Base-by-base conservation (phyloP, 2,113 vertebrate species). In the Hoplias malabaricus region DNA sequence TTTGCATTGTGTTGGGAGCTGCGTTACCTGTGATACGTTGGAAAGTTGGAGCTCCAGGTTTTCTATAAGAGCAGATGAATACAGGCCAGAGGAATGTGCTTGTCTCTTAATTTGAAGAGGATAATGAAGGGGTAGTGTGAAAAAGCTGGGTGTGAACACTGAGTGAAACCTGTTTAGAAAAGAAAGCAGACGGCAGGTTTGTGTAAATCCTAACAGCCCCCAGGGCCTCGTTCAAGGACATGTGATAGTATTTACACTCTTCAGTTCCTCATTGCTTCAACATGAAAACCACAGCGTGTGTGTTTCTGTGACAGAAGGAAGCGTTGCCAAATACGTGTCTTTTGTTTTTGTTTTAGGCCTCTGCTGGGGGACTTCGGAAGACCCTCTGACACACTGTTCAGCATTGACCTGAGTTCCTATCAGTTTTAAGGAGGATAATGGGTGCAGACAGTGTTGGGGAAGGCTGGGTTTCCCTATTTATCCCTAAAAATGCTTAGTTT, bases 21-120 rank as follows among this genome's bases (percentile, higher is more conserved):
- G 23, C 63, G 34, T 57, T 42, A 13, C 23, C 23, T 34, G 31
- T 34, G 34, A 69, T 29, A n/a, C n/a, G n/a, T n/a, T n/a, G n/a
- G n/a, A n/a, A n/a, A n/a, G n/a, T n/a, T n/a, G n/a, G n/a, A n/a
- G n/a, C n/a, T n/a, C n/a, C n/a, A n/a, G n/a, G n/a, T n/a, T n/a
- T n/a, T n/a, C n/a, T n/a, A 23, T 53, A 23, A 53, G 48, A 23
- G 57, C 74, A 72, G 8, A 31, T 65, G 40, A 70, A 42, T 31
- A 63, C 16, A 68, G 11, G 34, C 21, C 7, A 1, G 31, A 38
- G 25, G 33, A 80, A 74, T 75, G 57, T 38, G 3, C 21, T 4
- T 16, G 10, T 5, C 14, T 48, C 29, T 63, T 31, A 14, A 19
- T 21, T 10, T 65, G 67, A 56, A 63, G 21, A 34, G 14, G 67